Evolutionary conservation across 2,797 vertebrate genomes (phyloP), one percentile per base, ranked within the genome.

Genomic region (Notoglanidium macrostoma): DNA sequence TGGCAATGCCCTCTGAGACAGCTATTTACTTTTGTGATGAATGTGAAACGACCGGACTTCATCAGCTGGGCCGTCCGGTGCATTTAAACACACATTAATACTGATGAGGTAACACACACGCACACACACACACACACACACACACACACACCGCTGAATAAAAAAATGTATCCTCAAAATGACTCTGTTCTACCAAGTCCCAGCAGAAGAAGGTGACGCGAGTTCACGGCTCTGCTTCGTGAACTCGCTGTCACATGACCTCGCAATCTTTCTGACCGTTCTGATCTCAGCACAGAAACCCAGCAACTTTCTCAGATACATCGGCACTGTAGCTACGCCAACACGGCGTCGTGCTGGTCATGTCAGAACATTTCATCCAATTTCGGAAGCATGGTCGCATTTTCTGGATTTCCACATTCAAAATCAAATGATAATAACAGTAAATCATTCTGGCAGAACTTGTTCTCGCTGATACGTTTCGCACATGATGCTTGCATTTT

Each of bases 1-100:
- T 63, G 57, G 84, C 84, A 51, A 35, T 85, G 84, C 72, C 72
- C 46, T 23, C 55, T 77, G 55, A 65, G 84, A 85, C 84, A 77
- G 73, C 84, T 67, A 85, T 85, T 85, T 85, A 85, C 59, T 85
- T 77, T 67, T 77, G 73, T 85, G 84, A 85, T 3, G 29, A 77
- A 85, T 78, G 84, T 77, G 73, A 76, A 76, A 63, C 2, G 19
- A 23, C 73, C 32, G 19, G 46, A 77, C 73, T 85, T 85, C 84
- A 77, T 85, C 73, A 77, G 73, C 84, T 23, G 59, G 44, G 26
- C 57, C 59, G n/a, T 85, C 59, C 57, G 12, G 19, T 26, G 84
- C 57, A 77, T 77, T 77, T 85, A 77, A 77, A 77, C 44, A 49
- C 83, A 46, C 46, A 77, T 77, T 51, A 61, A 65, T 85, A 85